Evolutionary conservation across 2,113 vertebrate genomes (phyloP).

Genomic region (Pomatostomus ruficeps): DNA sequence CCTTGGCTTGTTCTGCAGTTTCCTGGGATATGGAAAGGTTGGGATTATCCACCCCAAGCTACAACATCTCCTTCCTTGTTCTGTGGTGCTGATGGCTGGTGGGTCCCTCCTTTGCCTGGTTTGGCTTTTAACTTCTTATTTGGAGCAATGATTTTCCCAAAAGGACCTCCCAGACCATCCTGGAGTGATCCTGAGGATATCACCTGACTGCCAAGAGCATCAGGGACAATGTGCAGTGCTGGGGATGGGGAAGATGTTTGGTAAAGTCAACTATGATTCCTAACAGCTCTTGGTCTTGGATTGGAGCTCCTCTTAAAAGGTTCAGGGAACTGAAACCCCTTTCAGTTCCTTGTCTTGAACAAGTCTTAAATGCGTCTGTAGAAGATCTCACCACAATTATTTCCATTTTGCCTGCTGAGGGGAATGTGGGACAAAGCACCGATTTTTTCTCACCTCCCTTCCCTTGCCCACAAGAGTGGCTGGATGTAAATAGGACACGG

Average conservation of each 20-base stretch:
- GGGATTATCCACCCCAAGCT: background rate
- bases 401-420: background rate
- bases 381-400: background rate
- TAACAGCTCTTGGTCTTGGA: background rate
- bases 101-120: background rate
- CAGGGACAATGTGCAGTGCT: fast-evolving
- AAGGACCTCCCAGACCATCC: background rate
- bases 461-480: background rate
- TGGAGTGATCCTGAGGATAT: fast-evolving
- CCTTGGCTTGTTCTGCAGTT: background rate
- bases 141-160: background rate
- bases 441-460: background rate
- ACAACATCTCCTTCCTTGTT: background rate
- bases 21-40: background rate
- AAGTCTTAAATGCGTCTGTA: fast-evolving
- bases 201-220: background rate
- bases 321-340: background rate
- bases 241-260: fast-evolving
- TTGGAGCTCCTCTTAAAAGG: background rate
- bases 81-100: background rate
- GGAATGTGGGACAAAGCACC: background rate
- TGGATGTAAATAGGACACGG: background rate
- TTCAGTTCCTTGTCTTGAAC: background rate
- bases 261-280: background rate
- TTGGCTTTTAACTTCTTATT: background rate